A percentile compares a stretch with the other conserved stretches of the same genome.
phyloP scores from a whole-genome alignment of 2,797 vertebrate genomes.

The Petrocephalus sullivani region DNA sequence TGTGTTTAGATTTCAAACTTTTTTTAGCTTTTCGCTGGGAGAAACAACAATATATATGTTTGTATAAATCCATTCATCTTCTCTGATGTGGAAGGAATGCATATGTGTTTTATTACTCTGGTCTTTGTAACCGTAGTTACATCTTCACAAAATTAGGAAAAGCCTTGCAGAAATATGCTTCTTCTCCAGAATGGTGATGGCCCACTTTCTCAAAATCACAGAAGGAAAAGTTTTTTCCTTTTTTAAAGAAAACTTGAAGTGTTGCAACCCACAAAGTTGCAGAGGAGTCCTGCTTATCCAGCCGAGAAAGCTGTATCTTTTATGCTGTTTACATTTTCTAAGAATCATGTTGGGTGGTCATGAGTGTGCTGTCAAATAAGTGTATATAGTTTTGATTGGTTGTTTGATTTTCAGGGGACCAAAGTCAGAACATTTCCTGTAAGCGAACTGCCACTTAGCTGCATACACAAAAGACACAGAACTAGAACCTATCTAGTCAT shows the following conservation, averaged over 20 bases:
- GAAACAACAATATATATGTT: background rate
- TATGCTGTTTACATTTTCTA: slow-evolving; percentile 2
- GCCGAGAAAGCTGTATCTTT: background rate
- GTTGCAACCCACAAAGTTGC: background rate
- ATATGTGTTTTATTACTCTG: background rate
- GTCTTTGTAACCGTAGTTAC: background rate
- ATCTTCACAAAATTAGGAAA: background rate
- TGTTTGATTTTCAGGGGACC: background rate
- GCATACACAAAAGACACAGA: background rate
- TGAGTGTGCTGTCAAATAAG: background rate
- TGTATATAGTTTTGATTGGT: background rate
- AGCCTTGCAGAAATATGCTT: background rate
- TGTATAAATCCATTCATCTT: background rate
- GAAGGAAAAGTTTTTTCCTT: background rate
- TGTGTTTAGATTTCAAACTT: background rate
- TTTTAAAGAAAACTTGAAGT: background rate
- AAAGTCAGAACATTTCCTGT: background rate
- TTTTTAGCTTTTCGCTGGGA: background rate
- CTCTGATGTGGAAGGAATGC: background rate
- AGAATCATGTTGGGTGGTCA: slow-evolving; percentile 8
- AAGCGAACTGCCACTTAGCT: background rate
- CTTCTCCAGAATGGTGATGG: background rate
- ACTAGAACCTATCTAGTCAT: background rate
- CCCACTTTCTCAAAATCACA: background rate
- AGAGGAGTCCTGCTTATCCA: background rate